Evolutionary conservation across 2,888 invertebrate genomes (phyloP).

Genomic region (Apotomis turbidana): DNA sequence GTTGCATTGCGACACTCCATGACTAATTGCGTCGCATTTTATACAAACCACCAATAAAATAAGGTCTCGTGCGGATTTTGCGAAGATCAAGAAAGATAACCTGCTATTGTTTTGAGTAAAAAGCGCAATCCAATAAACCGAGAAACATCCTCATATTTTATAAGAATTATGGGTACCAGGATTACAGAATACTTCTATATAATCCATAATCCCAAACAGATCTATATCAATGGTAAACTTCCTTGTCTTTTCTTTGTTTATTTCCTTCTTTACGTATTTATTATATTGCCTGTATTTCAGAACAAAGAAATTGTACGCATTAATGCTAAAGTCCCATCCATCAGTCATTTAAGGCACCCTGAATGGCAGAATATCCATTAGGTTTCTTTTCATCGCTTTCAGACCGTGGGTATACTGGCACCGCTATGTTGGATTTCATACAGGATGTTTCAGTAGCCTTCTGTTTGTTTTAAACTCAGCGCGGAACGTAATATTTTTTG

Average conservation of each 20-base stretch:
- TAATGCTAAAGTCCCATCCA: slow-evolving; percentile 56
- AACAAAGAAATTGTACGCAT: slow-evolving; percentile 38
- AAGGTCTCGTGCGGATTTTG: no score
- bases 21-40: no score
- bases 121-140: no score
- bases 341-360: slow-evolving; percentile 59
- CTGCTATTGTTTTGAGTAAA: no score
- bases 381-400: slow-evolving; percentile 63
- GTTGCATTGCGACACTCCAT: no score
- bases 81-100: no score
- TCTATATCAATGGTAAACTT: background rate
- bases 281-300: slow-evolving; percentile 24
- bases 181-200: background rate
- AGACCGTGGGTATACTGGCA: slow-evolving; percentile 46
- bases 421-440: slow-evolving; percentile 58
- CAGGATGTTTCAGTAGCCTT: slow-evolving; percentile 47
- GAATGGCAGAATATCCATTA: slow-evolving; percentile 64
- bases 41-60: no score
- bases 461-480: slow-evolving; percentile 49
- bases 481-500: slow-evolving; percentile 28
- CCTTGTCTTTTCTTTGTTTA: slow-evolving; percentile 5
- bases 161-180: no score
- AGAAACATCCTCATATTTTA: no score
- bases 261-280: background rate
- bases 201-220: background rate